phyloP scores from a whole-genome alignment of 30 jellyfish, hydroid and myxozoan species.

The Hydra vulgaris region DNA sequence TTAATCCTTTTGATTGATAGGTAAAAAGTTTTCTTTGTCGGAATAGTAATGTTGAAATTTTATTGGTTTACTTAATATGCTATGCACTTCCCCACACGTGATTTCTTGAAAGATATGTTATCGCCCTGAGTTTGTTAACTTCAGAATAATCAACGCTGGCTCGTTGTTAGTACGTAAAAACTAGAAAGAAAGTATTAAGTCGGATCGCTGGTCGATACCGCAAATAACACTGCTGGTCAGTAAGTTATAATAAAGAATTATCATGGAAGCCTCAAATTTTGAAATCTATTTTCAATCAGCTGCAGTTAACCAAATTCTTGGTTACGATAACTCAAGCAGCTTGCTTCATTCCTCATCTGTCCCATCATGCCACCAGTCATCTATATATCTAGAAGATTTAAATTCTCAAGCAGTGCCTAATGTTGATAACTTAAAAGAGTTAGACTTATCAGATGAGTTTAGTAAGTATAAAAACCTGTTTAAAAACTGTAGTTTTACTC shows the following conservation, averaged over 20 bases:
- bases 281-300: slow-evolving; percentile 92
- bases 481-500: no score
- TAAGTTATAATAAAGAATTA: background rate
- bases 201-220: slow-evolving; percentile 52
- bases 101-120: background rate
- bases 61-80: background rate
- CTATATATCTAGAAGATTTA: slow-evolving; percentile 57
- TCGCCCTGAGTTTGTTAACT: slow-evolving; percentile 6
- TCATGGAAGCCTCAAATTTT: slow-evolving; percentile 33
- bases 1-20: background rate
- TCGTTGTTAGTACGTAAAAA: slow-evolving; percentile 20
- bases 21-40: background rate
- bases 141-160: slow-evolving; percentile 27
- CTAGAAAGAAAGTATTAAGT: background rate
- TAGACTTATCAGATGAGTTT: slow-evolving; percentile 55
- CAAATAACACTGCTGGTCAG: slow-evolving; percentile 29
- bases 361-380: slow-evolving; percentile 39
- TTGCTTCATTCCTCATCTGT: slow-evolving; percentile 25
- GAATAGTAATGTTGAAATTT: no score
- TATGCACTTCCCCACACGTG: slow-evolving; percentile 2
- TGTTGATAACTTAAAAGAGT: slow-evolving; percentile 57
- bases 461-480: slow-evolving; percentile 44
- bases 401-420: slow-evolving; percentile 75
- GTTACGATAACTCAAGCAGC: slow-evolving; percentile 49
- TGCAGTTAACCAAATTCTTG: slow-evolving; percentile 81